These are phyloP conservation scores for Protobothrops flavoviridis DNA, from an alignment of 2,113 vertebrate genomes.

Conservation along the genomic window DNA sequence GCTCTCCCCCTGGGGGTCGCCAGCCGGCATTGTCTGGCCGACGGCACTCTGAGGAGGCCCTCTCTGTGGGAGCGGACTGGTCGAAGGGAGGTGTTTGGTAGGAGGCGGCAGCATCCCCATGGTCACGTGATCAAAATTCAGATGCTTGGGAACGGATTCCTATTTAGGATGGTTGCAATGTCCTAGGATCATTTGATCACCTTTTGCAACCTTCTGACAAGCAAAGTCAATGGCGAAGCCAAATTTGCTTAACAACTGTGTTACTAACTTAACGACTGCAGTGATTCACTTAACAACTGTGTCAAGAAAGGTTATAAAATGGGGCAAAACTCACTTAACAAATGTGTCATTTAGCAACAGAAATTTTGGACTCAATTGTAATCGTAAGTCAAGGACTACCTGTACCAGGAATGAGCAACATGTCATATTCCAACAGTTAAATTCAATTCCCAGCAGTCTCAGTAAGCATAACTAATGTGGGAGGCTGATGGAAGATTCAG, in stretches of 20 bases:
- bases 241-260: neutral
- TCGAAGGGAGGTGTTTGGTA: too few species aligned
- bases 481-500: neutral
- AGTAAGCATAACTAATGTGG: neutral
- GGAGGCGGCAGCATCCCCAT: neutral
- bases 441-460: neutral
- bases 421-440: neutral
- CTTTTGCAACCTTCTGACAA: neutral
- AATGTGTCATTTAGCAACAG: neutral
- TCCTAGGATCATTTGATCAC: neutral
- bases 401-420: neutral
- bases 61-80: too few species aligned
- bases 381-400: neutral
- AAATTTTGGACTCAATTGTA: neutral
- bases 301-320: neutral
- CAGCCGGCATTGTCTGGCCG: too few species aligned
- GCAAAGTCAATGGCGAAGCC: neutral
- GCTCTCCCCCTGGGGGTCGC: too few species aligned
- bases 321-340: neutral
- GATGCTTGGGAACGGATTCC: neutral
- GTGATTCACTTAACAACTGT: neutral
- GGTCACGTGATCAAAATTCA: neutral
- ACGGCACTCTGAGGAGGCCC: too few species aligned
- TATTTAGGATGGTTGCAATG: neutral
- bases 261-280: neutral